Percentiles rank a stretch among this genome's conserved stretches.
Conservation (phyloP, 2,113 vertebrate species). For the Mola mola region DNA sequence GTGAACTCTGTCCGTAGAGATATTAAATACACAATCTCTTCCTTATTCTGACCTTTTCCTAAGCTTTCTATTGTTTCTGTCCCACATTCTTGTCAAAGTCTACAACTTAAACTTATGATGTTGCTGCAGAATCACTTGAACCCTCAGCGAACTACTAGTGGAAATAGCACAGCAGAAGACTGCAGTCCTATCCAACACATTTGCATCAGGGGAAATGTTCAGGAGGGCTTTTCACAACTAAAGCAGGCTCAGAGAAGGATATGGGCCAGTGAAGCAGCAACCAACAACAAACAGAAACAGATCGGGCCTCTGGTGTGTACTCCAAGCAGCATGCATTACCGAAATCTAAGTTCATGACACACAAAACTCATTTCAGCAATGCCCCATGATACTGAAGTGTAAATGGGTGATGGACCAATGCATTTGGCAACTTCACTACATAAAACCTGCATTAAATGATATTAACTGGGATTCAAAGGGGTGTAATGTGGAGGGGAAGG, state of each 20-base stretch:
- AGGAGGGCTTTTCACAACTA: conserved; percentile 52
- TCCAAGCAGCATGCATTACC: conserved; percentile 43
- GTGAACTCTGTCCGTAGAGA: conserved; percentile 22
- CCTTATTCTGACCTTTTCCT: not conserved
- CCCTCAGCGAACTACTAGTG: conserved; percentile 7
- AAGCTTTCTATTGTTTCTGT: conserved; percentile 27
- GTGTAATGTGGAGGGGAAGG: too few species aligned
- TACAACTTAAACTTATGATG: conserved; percentile 1
- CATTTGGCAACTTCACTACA: conserved; percentile 23
- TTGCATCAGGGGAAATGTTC: conserved; percentile 3
- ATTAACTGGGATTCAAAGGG: too few species aligned
- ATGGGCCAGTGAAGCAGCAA: conserved; percentile 3
- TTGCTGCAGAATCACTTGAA: conserved; percentile 19
- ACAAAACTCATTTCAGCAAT: conserved; percentile 23
- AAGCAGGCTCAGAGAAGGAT: conserved; percentile 33
- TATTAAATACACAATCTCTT: conserved; percentile 37
- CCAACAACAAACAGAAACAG: conserved; percentile 10
- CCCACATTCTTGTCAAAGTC: conserved; percentile 32
- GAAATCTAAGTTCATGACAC: conserved; percentile 27
- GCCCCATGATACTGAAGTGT: not conserved
- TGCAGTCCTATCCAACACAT: not conserved
- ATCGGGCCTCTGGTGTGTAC: conserved; percentile 18
- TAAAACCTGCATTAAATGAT: conserved; percentile 8
- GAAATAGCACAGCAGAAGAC: conserved; percentile 18
- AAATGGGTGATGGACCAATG: conserved; percentile 28